Evolutionary conservation across 2,797 vertebrate genomes (phyloP).

Genomic region (Epinephelus coioides): DNA sequence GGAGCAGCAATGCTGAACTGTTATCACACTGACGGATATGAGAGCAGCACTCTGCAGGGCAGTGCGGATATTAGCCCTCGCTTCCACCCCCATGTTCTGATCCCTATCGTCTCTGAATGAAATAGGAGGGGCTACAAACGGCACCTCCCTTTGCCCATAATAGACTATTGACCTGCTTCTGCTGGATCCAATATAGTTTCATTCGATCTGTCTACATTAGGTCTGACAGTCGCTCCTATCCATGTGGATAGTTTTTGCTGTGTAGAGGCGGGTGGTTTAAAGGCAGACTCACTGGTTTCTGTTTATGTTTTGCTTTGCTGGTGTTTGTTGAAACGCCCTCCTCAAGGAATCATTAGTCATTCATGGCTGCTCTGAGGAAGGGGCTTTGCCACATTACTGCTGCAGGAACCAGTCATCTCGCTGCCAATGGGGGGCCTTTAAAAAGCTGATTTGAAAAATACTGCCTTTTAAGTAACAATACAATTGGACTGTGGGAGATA

Average conservation of each 20-base stretch:
- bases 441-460: slow-evolving; percentile 49
- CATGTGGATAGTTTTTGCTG: slow-evolving; percentile 30
- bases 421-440: slow-evolving; percentile 43
- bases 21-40: slow-evolving; percentile 71
- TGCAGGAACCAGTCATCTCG: slow-evolving; percentile 53
- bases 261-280: slow-evolving; percentile 25
- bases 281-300: slow-evolving; percentile 46
- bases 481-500: slow-evolving; percentile 23
- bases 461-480: slow-evolving; percentile 30
- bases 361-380: slow-evolving; percentile 74
- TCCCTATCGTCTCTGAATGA: slow-evolving; percentile 61
- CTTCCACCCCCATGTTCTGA: slow-evolving; percentile 54
- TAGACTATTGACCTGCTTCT: slow-evolving; percentile 64
- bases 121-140: slow-evolving; percentile 43
- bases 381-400: slow-evolving; percentile 62
- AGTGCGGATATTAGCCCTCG: slow-evolving; percentile 71
- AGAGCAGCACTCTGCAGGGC: slow-evolving; percentile 61
- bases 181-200: slow-evolving; percentile 40
- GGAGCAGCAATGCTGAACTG: slow-evolving; percentile 46
- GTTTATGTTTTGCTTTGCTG: slow-evolving; percentile 74
- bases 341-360: slow-evolving; percentile 79
- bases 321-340: slow-evolving; percentile 70
- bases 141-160: slow-evolving; percentile 51
- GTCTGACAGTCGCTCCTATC: slow-evolving; percentile 48
- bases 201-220: slow-evolving; percentile 54